These are phyloP conservation scores for Hofmannophila pseudospretella DNA, from an alignment of 2,888 invertebrate genomes.

Conservation along the genomic window DNA sequence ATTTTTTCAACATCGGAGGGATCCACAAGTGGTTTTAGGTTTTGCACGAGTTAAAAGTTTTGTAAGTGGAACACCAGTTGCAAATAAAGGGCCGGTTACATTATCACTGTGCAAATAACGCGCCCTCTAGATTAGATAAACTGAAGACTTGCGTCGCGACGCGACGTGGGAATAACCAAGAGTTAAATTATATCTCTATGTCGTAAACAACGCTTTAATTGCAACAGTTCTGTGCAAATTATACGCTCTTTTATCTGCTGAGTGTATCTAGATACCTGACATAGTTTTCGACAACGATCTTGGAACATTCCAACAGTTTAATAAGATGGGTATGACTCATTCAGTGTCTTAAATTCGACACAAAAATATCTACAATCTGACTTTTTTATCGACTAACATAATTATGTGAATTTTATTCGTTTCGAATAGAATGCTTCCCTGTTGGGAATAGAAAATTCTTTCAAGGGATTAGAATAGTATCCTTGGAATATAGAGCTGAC, in stretches of 20 bases:
- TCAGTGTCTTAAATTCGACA: too few species aligned
- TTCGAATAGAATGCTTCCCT: too few species aligned
- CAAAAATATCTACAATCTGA: too few species aligned
- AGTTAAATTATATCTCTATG: too few species aligned
- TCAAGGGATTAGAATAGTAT: too few species aligned
- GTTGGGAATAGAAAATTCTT: too few species aligned
- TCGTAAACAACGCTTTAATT: conserved; percentile 35
- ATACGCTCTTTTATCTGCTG: conserved; percentile 14
- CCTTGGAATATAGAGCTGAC: too few species aligned
- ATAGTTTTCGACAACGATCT: background rate
- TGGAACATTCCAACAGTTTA: background rate
- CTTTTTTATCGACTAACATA: too few species aligned
- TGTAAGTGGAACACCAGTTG: conserved; percentile 32
- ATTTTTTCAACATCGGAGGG: too few species aligned
- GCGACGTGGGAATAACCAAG: conserved; percentile 47
- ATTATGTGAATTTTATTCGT: too few species aligned
- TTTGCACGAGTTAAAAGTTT: background rate
- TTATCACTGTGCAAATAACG: conserved; percentile 73
- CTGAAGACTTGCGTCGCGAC: conserved; percentile 28
- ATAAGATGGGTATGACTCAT: too few species aligned
- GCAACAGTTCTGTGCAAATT: conserved; percentile 30
- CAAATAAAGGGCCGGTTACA: conserved; percentile 62
- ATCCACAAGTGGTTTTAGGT: background rate
- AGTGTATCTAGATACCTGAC: conserved; percentile 1
- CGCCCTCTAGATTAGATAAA: conserved; percentile 71